Percentiles rank a stretch among this genome's conserved stretches.
Evolutionary conservation across 2,888 invertebrate species (phyloP).

Genomic region (Boloria euphrosyne): DNA sequence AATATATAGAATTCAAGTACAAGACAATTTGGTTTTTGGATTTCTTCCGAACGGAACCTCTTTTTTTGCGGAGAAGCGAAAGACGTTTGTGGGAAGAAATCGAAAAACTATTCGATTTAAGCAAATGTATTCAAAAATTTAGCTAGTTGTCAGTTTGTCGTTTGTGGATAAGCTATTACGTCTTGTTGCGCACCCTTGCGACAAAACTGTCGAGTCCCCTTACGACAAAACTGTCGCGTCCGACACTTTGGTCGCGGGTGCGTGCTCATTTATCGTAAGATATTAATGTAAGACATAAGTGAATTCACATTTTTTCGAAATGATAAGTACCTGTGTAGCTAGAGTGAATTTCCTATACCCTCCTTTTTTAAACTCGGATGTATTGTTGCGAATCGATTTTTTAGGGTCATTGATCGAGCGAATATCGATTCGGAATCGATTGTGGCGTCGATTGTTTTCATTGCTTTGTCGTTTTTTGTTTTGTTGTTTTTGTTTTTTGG

Average conservation of each 20-base stretch:
- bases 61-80: too few relatives aligned
- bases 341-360: constrained; percentile 71
- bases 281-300: constrained; percentile 72
- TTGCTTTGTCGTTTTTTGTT: constrained; percentile 31
- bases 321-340: constrained; percentile 76
- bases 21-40: constrained; percentile 28
- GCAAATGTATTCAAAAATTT: constrained; percentile 71
- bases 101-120: constrained; percentile 60
- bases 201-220: constrained; percentile 15
- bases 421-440: constrained; percentile 30
- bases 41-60: constrained; percentile 22
- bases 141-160: constrained; percentile 73
- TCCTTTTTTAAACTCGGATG: constrained; percentile 56
- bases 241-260: constrained; percentile 42
- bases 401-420: constrained; percentile 38
- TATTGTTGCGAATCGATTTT: constrained; percentile 59
- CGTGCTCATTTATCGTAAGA: constrained; percentile 62
- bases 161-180: constrained; percentile 58
- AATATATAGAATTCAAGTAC: constrained; percentile 57
- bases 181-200: constrained; percentile 40
- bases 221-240: constrained; percentile 28
- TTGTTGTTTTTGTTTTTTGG: constrained; percentile 16
- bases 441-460: constrained; percentile 17
- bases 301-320: constrained; percentile 49
- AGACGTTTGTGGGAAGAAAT: constrained; percentile 38